Base-by-base conservation (phyloP, 2,888 invertebrate species). In the Neoitamus cyanurus region DNA sequence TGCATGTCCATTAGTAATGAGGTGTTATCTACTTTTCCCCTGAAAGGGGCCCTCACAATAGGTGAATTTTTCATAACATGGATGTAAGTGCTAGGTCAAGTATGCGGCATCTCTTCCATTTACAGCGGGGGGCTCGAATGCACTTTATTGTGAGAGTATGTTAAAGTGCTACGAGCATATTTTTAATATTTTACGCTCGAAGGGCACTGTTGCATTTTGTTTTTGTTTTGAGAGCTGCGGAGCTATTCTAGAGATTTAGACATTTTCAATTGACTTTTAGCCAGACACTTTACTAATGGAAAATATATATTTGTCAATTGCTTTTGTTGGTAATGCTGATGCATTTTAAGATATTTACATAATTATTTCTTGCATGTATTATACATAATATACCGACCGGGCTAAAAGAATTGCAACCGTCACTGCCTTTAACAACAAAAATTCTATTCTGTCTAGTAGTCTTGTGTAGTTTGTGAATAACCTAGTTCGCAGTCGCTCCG, bases 1-100 rank as follows among this genome's bases (percentile, higher is more conserved):
- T 84, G 34, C 46, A 80, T 80, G 78, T 80, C 78, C 78, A 80
- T 80, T 80, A 80, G 78, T 80, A 80, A 80, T 80, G 78, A 80
- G 78, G 58, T 80, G 78, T 58, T 80, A 75, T 75, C 75, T 75
- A 42, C 75, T 75, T 75, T 42, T 42, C 75, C 75, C 73, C 42
- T 25, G 42, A 46, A 75, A 75, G 75, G 75, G 75, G 20, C 75
- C 13, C 75, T 75, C 75, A 75, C 75, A 75, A 75, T 75, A 42
- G 46, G 42, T 75, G 46, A 37, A 75, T 75, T 75, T 75, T 75
- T 75, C 42, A 75, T 75, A 75, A 42, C 46, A 25, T 75, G 42
- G n/a, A 42, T 28, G 28, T 25, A 42, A 75, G 75, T 28, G 9
- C 37, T n/a, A 30, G 75, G 75, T 75, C 75, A 75, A 75, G 75